These are phyloP conservation scores for Perca schrenkii DNA, from an alignment of 2,113 vertebrate genomes.

Conservation along the genomic window DNA sequence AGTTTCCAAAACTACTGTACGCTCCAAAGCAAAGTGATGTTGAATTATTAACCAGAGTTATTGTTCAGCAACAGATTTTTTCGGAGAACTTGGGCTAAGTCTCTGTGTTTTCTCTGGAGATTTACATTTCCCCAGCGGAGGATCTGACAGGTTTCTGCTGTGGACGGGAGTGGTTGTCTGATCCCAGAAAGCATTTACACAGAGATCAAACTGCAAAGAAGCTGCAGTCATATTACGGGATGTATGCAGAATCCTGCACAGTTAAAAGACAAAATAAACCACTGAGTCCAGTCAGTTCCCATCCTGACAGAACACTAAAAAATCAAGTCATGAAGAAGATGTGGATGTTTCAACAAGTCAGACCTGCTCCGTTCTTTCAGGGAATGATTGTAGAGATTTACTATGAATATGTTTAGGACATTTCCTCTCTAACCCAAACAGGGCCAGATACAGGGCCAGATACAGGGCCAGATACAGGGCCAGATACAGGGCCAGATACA, in stretches of 20 bases:
- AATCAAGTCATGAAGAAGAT: too few species aligned
- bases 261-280: not conserved
- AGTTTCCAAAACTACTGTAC: not conserved
- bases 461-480: too few species aligned
- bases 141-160: not conserved
- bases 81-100: not conserved
- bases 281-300: not conserved
- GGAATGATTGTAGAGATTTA: too few species aligned
- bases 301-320: not conserved
- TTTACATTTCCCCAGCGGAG: not conserved
- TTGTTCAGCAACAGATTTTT: not conserved
- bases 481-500: too few species aligned
- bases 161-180: not conserved
- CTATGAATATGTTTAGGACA: too few species aligned
- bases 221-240: not conserved
- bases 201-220: not conserved
- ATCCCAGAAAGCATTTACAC: not conserved
- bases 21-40: constrained; percentile 18
- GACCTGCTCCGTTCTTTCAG: too few species aligned
- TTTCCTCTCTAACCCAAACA: too few species aligned
- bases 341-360: too few species aligned
- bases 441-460: too few species aligned
- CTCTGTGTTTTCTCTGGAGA: constrained; percentile 8
- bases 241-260: not conserved
- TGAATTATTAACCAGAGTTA: constrained; percentile 24